Evolutionary conservation across 2,888 invertebrate genomes (phyloP).

Genomic region (Crossocerus cetratus): DNA sequence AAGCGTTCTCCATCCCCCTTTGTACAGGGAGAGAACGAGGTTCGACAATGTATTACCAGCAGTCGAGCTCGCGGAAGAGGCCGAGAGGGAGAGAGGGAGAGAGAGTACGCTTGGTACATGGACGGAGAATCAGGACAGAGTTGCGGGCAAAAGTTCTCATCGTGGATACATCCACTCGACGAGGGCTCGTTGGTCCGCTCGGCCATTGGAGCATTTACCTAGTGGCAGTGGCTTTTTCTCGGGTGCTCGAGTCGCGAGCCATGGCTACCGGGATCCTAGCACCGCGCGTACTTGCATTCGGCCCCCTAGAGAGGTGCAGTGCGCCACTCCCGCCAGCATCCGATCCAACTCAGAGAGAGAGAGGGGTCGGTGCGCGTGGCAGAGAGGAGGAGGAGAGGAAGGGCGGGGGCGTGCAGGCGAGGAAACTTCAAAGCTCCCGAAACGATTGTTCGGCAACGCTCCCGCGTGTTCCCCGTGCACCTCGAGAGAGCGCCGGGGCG

Average conservation of each 20-base stretch:
- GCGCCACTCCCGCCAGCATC: not conserved
- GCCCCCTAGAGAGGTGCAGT: not conserved
- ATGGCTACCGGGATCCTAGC: not conserved
- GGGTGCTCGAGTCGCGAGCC: not conserved
- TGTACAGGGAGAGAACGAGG: constrained; percentile 30
- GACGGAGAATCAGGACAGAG: not conserved
- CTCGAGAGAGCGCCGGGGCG: constrained; percentile 59
- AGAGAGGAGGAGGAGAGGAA: constrained; percentile 8
- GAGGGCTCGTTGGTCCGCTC: not conserved
- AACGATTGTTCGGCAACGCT: constrained; percentile 70
- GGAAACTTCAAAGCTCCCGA: constrained; percentile 70
- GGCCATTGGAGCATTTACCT: not conserved
- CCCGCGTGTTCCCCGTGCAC: constrained; percentile 52
- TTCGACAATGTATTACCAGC: constrained; percentile 42
- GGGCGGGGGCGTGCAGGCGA: constrained; percentile 46
- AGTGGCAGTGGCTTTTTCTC: constrained; percentile 15
- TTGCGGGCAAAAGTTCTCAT: not conserved
- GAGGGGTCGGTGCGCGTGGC: not conserved
- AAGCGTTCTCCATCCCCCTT: constrained; percentile 15
- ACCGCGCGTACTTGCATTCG: not conserved
- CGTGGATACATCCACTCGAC: not conserved
- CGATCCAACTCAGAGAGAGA: not conserved
- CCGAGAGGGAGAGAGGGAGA: too few relatives aligned
- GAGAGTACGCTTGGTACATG: not conserved
- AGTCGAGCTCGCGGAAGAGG: too few relatives aligned